Base-by-base conservation (phyloP, 2,797 vertebrate genomes). In the Silurus aristotelis region DNA sequence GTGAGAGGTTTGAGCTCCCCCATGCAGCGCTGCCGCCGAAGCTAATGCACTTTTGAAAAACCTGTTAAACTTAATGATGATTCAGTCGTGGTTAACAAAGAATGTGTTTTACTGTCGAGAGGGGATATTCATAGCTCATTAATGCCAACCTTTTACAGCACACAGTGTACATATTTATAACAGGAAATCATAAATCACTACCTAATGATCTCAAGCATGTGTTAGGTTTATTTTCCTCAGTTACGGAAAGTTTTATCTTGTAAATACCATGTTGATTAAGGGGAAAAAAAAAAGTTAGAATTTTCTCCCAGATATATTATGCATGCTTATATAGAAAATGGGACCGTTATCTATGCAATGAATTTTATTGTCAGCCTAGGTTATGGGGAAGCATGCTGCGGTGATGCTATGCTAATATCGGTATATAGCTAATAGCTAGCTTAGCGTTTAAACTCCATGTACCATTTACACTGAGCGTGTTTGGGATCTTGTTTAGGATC, bases 61-160 rank as follows among this genome's bases (percentile, higher is more conserved):
- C 72, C 85, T 87, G 82, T 83, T 88, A 85, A 87, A 85, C 86
- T 87, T 85, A 89, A 89, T 83, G 84, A 85, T 82, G 81, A 87
- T 85, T 87, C 79, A 64, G 82, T 87, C 78, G 52, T 71, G 83
- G 83, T 87, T 87, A 84, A 82, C 85, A 83, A 89, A 84, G 86
- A 84, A 87, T 86, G 85, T 75, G 78, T 87, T 89, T 87, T 87
- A 86, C 83, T 87, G 87, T 87, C 87, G 87, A 43, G 83, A 63
- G 55, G 68, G 85, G 75, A 88, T 79, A 87, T 80, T 80, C 71
- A 83, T 83, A 84, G 73, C 83, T 87, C 79, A 83, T 86, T 87
- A 88, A 88, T 88, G 85, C 84, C 77, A 86, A 75, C 82, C 48
- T 84, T 89, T 89, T 63, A 86, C 83, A 85, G 75, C 83, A 80